Conservation (phyloP, 2,113 vertebrate species). For the Canis aureus region DNA sequence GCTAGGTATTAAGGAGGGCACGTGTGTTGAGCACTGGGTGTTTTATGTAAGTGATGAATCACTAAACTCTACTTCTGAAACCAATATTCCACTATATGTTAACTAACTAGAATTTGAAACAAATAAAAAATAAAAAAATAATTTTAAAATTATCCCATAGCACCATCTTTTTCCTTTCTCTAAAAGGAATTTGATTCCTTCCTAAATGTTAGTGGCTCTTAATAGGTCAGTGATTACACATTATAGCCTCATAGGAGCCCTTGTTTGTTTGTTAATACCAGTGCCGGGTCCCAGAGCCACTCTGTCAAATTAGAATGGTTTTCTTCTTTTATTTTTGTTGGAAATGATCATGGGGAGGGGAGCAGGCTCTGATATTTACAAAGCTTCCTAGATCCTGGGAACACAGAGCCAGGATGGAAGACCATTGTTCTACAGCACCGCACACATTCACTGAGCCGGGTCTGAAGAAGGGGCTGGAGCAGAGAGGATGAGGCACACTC, state of each 20-base stretch:
- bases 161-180: neutral
- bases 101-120: neutral
- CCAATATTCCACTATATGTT: neutral
- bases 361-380: neutral
- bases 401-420: neutral
- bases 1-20: neutral
- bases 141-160: neutral
- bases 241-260: neutral
- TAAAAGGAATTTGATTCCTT: neutral
- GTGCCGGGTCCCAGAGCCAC: neutral
- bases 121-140: neutral
- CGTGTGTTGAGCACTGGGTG: neutral
- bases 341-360: neutral
- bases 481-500: neutral
- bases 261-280: neutral
- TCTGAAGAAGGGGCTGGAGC: neutral
- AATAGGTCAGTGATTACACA: neutral
- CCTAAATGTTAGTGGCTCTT: neutral
- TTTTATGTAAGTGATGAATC: neutral
- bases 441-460: neutral
- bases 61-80: neutral
- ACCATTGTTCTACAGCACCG: rapidly evolving
- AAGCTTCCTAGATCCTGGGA: neutral
- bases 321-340: neutral
- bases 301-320: neutral